Conservation (phyloP, 2,888 invertebrate species). For the Lithophane leautieri region DNA sequence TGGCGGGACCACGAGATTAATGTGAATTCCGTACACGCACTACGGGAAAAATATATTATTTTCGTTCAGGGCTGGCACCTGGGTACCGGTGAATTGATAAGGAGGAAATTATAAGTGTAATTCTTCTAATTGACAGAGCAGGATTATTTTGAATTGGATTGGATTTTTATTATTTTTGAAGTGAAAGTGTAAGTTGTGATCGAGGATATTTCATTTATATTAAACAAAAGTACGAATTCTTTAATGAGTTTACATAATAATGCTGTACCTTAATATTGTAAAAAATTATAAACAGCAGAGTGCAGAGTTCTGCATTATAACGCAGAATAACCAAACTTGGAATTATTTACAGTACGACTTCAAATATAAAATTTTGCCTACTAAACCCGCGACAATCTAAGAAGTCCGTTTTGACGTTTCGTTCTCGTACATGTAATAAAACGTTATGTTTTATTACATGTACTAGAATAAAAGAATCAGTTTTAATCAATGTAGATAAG, state of each 20-base stretch:
- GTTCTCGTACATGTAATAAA: too few species aligned
- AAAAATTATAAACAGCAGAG: background rate
- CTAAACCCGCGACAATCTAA: too few species aligned
- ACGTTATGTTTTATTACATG: too few species aligned
- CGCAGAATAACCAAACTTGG: background rate
- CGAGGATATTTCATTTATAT: too few species aligned
- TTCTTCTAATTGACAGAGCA: background rate
- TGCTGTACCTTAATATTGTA: background rate
- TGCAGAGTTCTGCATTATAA: too few species aligned
- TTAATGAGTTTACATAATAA: background rate
- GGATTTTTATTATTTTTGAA: background rate
- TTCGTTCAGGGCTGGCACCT: constrained; percentile 68
- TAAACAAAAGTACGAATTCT: background rate
- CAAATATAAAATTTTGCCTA: background rate
- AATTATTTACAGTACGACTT: background rate
- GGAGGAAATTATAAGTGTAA: constrained; percentile 2
- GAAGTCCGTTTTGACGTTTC: too few species aligned
- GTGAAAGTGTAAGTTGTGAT: background rate
- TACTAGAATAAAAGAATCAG: too few species aligned
- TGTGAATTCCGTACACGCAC: constrained; percentile 74
- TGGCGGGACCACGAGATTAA: constrained; percentile 75
- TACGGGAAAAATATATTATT: constrained; percentile 73
- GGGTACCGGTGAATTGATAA: constrained; percentile 9
- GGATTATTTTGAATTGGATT: background rate
- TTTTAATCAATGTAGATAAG: too few species aligned